These are phyloP conservation scores for Dromaius novaehollandiae DNA, from an alignment of 2,113 vertebrate species.

Conservation along the genomic window DNA sequence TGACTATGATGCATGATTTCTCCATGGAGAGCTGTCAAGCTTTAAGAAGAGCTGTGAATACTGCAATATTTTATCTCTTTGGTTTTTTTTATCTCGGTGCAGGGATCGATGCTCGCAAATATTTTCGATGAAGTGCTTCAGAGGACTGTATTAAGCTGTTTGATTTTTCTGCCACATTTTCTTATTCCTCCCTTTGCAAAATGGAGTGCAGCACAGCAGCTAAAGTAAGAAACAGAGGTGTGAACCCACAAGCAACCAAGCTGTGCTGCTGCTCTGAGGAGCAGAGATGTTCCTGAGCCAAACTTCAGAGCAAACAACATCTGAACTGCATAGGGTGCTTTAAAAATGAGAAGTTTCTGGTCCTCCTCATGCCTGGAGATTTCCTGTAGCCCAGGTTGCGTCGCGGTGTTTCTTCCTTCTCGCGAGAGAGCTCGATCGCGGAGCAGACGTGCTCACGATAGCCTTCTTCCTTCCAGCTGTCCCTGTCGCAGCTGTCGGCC, in stretches of 20 bases:
- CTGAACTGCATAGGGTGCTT: background rate
- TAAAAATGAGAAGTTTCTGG: background rate
- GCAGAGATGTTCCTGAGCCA: background rate
- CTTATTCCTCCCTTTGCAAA: background rate
- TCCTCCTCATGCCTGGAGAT: accelerated
- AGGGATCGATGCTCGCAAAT: background rate
- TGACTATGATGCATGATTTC: background rate
- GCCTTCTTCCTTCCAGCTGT: conserved; percentile 78
- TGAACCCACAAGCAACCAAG: background rate
- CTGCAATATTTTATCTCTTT: background rate
- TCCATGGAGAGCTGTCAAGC: background rate
- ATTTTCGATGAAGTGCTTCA: conserved; percentile 12
- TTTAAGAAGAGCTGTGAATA: background rate
- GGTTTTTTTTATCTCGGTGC: background rate
- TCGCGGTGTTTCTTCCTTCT: background rate
- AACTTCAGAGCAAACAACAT: accelerated
- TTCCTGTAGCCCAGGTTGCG: background rate
- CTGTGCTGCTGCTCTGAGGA: background rate
- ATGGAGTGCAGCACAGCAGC: background rate
- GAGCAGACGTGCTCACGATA: background rate
- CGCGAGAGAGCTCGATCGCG: accelerated
- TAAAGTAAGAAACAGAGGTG: background rate
- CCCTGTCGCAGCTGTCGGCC: conserved; percentile 85
- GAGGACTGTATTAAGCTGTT: background rate
- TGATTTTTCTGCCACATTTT: background rate